phyloP scores from a whole-genome alignment of 2,888 invertebrate genomes.

The Miltochrista miniata region DNA sequence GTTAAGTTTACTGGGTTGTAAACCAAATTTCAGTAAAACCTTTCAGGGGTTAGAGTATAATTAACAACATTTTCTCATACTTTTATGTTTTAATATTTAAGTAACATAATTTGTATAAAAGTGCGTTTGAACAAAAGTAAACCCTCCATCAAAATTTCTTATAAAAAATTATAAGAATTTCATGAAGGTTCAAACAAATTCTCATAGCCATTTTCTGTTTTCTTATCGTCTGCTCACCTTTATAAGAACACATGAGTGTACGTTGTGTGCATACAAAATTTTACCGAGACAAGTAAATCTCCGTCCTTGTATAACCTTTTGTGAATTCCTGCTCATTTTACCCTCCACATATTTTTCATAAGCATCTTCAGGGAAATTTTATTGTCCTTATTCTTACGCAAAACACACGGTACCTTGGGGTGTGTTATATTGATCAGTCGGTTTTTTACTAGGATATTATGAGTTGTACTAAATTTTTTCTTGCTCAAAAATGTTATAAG shows the following conservation, averaged over 20 bases:
- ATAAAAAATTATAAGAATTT: too few species aligned
- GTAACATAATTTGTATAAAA: too few species aligned
- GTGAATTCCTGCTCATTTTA: slow-evolving; percentile 24
- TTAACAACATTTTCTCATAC: slow-evolving; percentile 33
- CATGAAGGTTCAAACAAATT: slow-evolving; percentile 48
- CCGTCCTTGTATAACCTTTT: slow-evolving; percentile 39
- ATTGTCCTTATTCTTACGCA: slow-evolving; percentile 1
- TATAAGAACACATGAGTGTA: slow-evolving; percentile 32
- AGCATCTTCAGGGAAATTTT: slow-evolving; percentile 14
- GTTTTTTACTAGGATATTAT: background rate
- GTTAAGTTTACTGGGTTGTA: too few species aligned
- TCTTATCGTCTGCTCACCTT: slow-evolving; percentile 48
- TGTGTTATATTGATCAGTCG: background rate
- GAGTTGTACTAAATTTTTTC: too few species aligned
- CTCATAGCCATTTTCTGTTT: slow-evolving; percentile 49
- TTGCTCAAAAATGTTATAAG: too few species aligned
- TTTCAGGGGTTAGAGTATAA: too few species aligned
- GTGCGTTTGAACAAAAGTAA: slow-evolving; percentile 12
- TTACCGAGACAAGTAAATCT: slow-evolving; percentile 45
- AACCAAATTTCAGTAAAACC: too few species aligned
- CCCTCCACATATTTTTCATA: slow-evolving; percentile 35
- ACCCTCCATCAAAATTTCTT: slow-evolving; percentile 47
- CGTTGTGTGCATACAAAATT: slow-evolving; percentile 50
- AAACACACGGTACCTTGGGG: background rate
- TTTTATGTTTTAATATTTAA: slow-evolving; percentile 5